A percentile compares a stretch with the other conserved stretches of the same genome.
These are phyloP conservation scores for Crocuta crocuta DNA, from an alignment of 2,113 vertebrate species.

Conservation along the genomic window DNA sequence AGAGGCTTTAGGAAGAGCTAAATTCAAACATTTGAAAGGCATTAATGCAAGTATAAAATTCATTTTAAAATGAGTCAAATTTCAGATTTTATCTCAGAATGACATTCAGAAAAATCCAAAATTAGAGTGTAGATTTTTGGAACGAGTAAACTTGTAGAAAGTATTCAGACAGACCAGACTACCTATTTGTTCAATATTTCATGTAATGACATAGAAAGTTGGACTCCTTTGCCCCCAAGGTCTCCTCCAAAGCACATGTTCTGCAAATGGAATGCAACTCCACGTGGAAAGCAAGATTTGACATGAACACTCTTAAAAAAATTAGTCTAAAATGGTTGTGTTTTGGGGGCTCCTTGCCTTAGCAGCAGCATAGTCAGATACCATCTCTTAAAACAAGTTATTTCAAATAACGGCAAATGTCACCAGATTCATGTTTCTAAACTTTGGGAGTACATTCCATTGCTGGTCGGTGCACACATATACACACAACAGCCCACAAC, in stretches of 20 bases:
- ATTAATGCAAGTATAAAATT: not conserved
- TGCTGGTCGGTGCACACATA: not conserved
- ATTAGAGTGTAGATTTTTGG: not conserved
- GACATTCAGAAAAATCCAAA: not conserved
- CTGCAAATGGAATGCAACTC: not conserved
- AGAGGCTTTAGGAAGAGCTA: not conserved
- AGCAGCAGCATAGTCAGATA: not conserved
- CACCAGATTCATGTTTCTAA: not conserved
- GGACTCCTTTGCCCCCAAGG: not conserved
- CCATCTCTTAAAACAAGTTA: not conserved
- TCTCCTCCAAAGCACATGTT: not conserved
- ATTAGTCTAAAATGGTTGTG: not conserved
- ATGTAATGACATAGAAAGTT: not conserved
- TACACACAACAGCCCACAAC: not conserved
- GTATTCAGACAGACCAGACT: not conserved
- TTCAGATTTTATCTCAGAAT: constrained; percentile 5
- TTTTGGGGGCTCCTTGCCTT: not conserved
- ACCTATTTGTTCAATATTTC: not conserved
- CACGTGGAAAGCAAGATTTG: not conserved
- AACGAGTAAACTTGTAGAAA: not conserved
- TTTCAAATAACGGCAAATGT: not conserved
- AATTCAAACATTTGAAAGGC: constrained; percentile 32
- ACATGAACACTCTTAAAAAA: not conserved
- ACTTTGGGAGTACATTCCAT: not conserved
- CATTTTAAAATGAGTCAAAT: constrained; percentile 27